Percentiles rank a stretch among this genome's conserved stretches.
These are phyloP conservation scores for Xenentodon cancila DNA, from an alignment of 2,797 vertebrate species.

Conservation along the genomic window DNA sequence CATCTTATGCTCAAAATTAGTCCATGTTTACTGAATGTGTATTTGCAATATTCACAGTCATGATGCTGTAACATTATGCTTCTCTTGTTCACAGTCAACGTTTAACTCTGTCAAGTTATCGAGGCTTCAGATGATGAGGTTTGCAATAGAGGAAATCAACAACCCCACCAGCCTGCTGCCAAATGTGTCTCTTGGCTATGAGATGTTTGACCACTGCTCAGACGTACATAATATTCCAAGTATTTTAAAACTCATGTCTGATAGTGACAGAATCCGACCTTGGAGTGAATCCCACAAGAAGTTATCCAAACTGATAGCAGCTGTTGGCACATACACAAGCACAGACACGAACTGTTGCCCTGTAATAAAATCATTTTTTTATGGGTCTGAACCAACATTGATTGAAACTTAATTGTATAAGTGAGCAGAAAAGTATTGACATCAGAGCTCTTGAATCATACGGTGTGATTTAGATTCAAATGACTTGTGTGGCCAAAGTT, in stretches of 20 bases:
- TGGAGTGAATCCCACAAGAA: constrained; percentile 1
- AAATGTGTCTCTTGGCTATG: constrained; percentile 79
- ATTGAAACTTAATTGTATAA: too few relatives aligned
- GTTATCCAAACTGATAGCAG: constrained; percentile 63
- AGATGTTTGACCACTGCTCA: constrained; percentile 83
- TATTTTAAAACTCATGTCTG: constrained; percentile 68
- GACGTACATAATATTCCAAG: constrained; percentile 52
- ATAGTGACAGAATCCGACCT: constrained; percentile 40
- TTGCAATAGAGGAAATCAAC: constrained; percentile 83
- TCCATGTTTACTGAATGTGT: too few relatives aligned
- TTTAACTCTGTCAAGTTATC: constrained; percentile 72
- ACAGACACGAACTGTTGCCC: constrained; percentile 59
- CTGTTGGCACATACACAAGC: constrained; percentile 72
- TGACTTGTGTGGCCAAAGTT: constrained; percentile 24
- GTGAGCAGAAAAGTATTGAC: too few relatives aligned
- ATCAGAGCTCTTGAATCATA: too few relatives aligned
- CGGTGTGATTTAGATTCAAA: too few relatives aligned
- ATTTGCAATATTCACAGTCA: background rate
- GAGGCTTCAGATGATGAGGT: constrained; percentile 84
- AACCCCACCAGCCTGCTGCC: constrained; percentile 80
- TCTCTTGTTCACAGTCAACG: constrained; percentile 47
- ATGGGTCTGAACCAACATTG: too few relatives aligned
- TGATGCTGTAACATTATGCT: background rate
- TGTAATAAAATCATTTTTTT: too few relatives aligned
- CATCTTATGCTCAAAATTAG: too few relatives aligned